Evolutionary conservation across 2,113 vertebrate genomes (phyloP), one percentile per base, ranked within the genome.

Genomic region (Hippocampus zosterae): DNA sequence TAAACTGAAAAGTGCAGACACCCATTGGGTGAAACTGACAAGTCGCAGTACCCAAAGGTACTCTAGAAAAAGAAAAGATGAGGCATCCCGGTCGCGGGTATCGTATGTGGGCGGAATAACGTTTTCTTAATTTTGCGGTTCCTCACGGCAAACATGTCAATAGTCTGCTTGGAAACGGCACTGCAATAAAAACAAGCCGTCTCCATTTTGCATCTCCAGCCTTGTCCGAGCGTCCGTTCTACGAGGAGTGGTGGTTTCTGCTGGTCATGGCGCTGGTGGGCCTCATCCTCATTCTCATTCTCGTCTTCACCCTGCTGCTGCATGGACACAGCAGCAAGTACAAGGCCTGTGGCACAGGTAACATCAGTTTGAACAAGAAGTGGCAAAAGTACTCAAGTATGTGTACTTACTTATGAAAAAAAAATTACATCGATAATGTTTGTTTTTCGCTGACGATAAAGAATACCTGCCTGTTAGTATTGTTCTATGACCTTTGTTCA

Each of bases 191-290:
- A 33, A 56, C n/a, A 11, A 7, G 5, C 9, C 53, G 12, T 27
- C 23, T 19, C 48, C 10, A 42, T 27, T 76, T 13, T 67, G 15
- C 41, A 50, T 63, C 71, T 65, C 72, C 90, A 99, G 97, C 94
- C 1, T 92, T 96, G 83, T 84, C 85, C 0, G 95, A 94, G 73
- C 88, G 93, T 42, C 94, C 94, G 0, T 98, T 99, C 91, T 99
- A 98, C 0, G 95, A 95, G 79, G 95, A 99, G 87, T 98, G 97
- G 97, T 98, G 97, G 97, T 98, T 99, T 88, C 90, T 98, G 52
- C 87, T 98, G 55, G 95, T 98, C 84, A 92, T 95, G 88, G 95
- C 93, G 0, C 93, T 99, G 56, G 93, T 94, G n/a, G 93, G 94
- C 57, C 91, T 99, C 69, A 94, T 98, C 78, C 87, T 97, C 56